These are phyloP conservation scores for Limnephilus rhombicus DNA, from an alignment of 2,888 invertebrate species.

Conservation along the genomic window DNA sequence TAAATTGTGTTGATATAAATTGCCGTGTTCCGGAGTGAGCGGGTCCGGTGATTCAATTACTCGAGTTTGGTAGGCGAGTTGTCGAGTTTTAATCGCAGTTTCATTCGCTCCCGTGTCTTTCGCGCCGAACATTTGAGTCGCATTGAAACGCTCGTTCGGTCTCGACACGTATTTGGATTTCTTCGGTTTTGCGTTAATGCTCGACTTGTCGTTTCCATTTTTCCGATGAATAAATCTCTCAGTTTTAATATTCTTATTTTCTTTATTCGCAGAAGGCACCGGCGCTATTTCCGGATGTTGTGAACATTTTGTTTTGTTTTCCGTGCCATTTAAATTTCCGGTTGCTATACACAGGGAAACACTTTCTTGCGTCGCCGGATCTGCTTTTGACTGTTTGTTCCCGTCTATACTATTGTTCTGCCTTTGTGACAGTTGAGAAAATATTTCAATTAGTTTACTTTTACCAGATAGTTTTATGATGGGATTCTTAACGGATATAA, in stretches of 20 bases:
- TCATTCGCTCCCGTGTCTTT: constrained; percentile 17
- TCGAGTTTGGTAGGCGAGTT: constrained; percentile 35
- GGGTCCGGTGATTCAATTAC: constrained; percentile 31
- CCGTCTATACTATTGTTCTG: constrained; percentile 47
- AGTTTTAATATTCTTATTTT: constrained; percentile 58
- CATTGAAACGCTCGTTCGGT: constrained; percentile 40
- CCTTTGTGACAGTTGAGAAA: constrained; percentile 62
- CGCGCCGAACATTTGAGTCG: not conserved
- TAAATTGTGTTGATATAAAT: constrained; percentile 68
- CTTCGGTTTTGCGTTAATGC: constrained; percentile 45
- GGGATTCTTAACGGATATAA: constrained; percentile 10
- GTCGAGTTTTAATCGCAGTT: constrained; percentile 22
- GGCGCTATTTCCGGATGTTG: constrained; percentile 57
- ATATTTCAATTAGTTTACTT: constrained; percentile 63
- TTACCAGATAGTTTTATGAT: constrained; percentile 36
- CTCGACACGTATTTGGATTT: constrained; percentile 54
- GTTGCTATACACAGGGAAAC: constrained; percentile 55
- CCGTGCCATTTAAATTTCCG: constrained; percentile 66
- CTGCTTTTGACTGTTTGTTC: constrained; percentile 49
- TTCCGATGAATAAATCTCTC: constrained; percentile 63
- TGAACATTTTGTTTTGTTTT: constrained; percentile 64
- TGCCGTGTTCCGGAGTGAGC: constrained; percentile 62
- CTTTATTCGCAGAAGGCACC: constrained; percentile 44
- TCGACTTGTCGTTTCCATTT: constrained; percentile 55
- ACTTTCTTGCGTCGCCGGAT: constrained; percentile 50